A percentile compares a stretch with the other conserved stretches of the same genome.
Evolutionary conservation across 2,888 invertebrate species (phyloP).

Genomic region (Petrophora chlorosata): DNA sequence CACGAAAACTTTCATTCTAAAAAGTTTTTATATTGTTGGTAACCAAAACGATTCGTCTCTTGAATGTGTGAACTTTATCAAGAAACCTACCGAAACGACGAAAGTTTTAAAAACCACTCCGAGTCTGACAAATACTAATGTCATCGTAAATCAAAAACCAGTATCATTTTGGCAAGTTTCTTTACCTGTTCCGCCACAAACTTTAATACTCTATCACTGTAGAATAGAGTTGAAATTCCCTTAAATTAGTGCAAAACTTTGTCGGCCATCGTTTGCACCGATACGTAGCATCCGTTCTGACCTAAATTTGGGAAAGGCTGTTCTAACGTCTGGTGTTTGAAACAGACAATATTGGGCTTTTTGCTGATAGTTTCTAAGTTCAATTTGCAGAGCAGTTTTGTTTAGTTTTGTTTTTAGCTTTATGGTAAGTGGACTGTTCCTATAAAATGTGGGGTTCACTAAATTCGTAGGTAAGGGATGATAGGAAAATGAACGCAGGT

Average conservation of each 20-base stretch:
- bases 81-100: neutral
- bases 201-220: constrained; percentile 19
- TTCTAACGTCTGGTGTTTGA: constrained; percentile 37
- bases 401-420: constrained; percentile 31
- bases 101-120: constrained; percentile 8
- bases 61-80: no score
- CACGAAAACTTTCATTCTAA: no score
- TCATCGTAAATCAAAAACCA: constrained; percentile 30
- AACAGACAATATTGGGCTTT: constrained; percentile 33
- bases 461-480: neutral
- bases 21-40: no score
- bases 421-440: constrained; percentile 28
- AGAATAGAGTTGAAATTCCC: constrained; percentile 23
- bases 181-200: constrained; percentile 14
- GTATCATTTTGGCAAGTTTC: constrained; percentile 13
- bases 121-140: constrained; percentile 21
- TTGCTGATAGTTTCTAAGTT: constrained; percentile 20
- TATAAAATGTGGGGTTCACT: constrained; percentile 18
- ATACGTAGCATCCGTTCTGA: constrained; percentile 46
- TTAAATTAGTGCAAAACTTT: constrained; percentile 24
- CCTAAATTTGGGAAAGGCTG: constrained; percentile 45
- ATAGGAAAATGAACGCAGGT: no score
- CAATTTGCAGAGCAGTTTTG: constrained; percentile 15
- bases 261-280: constrained; percentile 32
- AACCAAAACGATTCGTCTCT: no score